Evolutionary conservation across 2,888 invertebrate species (phyloP).

Genomic region (Agrilus biguttatus): DNA sequence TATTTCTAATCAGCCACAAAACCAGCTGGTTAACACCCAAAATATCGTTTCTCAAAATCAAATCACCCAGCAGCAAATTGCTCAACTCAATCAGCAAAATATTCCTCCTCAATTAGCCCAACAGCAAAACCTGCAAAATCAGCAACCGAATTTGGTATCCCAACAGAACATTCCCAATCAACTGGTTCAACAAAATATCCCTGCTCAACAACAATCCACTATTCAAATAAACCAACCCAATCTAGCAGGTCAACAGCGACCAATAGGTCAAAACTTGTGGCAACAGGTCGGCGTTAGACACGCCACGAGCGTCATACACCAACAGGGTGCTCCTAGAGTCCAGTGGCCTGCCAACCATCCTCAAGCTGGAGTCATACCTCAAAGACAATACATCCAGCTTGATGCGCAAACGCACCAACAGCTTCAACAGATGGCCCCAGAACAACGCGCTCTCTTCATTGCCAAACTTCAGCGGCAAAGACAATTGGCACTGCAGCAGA

Average conservation of each 20-base stretch:
- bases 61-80: constrained; percentile 16
- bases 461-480: constrained; percentile 57
- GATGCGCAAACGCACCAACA: constrained; percentile 75
- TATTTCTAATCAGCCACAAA: too few relatives aligned
- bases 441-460: constrained; percentile 66
- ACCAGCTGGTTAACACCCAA: constrained; percentile 1
- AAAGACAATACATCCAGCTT: constrained; percentile 61
- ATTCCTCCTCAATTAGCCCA: constrained; percentile 7
- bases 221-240: constrained; percentile 8
- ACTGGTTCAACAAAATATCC: constrained; percentile 2
- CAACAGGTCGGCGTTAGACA: constrained; percentile 16
- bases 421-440: constrained; percentile 65
- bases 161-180: constrained; percentile 8
- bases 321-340: constrained; percentile 6
- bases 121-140: constrained; percentile 9
- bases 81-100: constrained; percentile 10
- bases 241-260: constrained; percentile 12
- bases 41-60: constrained; percentile 4
- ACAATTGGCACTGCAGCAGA: constrained; percentile 38
- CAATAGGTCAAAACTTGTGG: constrained; percentile 8
- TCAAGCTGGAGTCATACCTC: constrained; percentile 24
- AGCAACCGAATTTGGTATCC: constrained; percentile 10
- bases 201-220: neutral
- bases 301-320: constrained; percentile 10
- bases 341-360: constrained; percentile 9